Percentiles rank a stretch among this genome's conserved stretches.
These are phyloP conservation scores for Macrophya alboannulata DNA, from an alignment of 2,888 invertebrate genomes.

Conservation along the genomic window DNA sequence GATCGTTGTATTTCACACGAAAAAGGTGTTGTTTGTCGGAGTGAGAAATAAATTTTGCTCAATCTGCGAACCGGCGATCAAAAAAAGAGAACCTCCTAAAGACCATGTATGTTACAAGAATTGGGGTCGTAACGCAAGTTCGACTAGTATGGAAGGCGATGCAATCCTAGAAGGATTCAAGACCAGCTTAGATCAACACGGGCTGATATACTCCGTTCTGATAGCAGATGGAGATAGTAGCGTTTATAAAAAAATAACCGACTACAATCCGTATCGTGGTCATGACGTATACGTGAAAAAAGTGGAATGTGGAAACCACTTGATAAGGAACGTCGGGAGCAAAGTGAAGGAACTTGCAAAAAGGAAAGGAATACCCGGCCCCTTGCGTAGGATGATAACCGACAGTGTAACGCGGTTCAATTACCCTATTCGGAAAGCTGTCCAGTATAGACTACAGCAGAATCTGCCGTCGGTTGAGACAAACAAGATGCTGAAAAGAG, in stretches of 20 bases:
- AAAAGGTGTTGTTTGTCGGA: slow-evolving; percentile 66
- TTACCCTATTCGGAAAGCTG: too few species aligned
- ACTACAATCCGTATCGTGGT: slow-evolving; percentile 64
- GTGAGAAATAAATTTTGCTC: slow-evolving; percentile 69
- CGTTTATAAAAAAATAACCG: slow-evolving; percentile 68
- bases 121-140: slow-evolving; percentile 65
- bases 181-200: slow-evolving; percentile 60
- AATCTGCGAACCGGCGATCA: slow-evolving; percentile 62
- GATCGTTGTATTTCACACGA: slow-evolving; percentile 61
- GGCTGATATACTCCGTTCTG: slow-evolving; percentile 60
- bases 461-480: too few species aligned
- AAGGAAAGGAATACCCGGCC: background rate
- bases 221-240: slow-evolving; percentile 71
- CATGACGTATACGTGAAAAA: slow-evolving; percentile 65
- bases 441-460: too few species aligned
- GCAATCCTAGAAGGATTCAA: slow-evolving; percentile 61
- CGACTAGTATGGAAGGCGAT: slow-evolving; percentile 69
- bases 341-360: background rate
- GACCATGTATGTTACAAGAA: slow-evolving; percentile 68
- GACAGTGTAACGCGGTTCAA: too few species aligned
- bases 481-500: slow-evolving; percentile 1
- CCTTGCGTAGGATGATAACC: background rate
- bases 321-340: slow-evolving; percentile 64
- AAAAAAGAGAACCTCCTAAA: slow-evolving; percentile 51
- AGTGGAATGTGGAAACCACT: slow-evolving; percentile 72